Base-by-base conservation (phyloP, 2,888 invertebrate genomes). In the Agriotes lineatus region DNA sequence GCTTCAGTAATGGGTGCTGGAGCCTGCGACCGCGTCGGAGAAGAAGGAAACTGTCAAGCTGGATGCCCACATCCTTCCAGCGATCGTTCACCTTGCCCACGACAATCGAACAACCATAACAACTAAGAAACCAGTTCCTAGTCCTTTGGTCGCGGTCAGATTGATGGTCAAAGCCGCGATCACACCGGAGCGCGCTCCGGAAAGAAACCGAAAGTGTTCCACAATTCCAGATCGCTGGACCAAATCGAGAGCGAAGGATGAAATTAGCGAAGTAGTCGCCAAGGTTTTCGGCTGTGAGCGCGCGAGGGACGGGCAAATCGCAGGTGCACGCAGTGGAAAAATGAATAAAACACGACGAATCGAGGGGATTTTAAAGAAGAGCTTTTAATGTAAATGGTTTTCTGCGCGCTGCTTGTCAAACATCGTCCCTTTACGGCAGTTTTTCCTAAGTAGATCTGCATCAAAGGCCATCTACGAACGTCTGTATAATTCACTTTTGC, bases 131-230 rank as follows among this genome's bases (percentile, higher is more conserved):
- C 77, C 75, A 76, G 77, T 77, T 74, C 71, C 72, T 39, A 63
- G 45, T 62, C 63, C 73, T 73, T 71, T 71, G 70, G 71, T 72
- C 63, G 70, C 39, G 75, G 73, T 74, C 77, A 76, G 76, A 76
- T 77, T 77, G 77, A 77, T 68, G 77, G 76, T 75, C 77, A 74
- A 73, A 76, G 75, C 72, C 76, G 54, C 19, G 56, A 70, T 77
- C 63, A 76, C 74, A 73, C 72, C n/a, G 42, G 67, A 56, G 18
- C 57, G 70, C 67, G 56, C 71, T 54, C 71, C 70, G 1, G 30
- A 50, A 50, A 45, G 61, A 73, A 72, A 73, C 57, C 20, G 74
- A 72, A 71, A 74, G 71, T 72, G 70, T 71, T 73, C 74, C 45
- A 69, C 63, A 68, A 66, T 70, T 58, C 70, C 44, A 60, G 54